phyloP scores from a whole-genome alignment of 2,797 vertebrate genomes.

The Betta splendens region DNA sequence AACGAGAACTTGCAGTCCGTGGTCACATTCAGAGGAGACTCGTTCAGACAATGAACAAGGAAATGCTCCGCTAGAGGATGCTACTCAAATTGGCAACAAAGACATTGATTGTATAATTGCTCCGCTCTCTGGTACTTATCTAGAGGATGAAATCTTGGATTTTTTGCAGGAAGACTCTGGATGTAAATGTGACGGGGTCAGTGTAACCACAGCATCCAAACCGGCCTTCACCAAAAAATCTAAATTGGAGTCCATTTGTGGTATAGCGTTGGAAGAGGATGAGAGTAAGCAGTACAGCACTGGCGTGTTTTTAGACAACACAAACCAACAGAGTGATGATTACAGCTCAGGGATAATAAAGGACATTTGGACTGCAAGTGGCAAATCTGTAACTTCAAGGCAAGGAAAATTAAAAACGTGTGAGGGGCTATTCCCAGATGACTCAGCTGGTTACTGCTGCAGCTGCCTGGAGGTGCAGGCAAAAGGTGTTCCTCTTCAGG shows the following conservation, averaged over 20 bases:
- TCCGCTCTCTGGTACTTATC: slow-evolving; percentile 89
- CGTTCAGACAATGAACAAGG: slow-evolving; percentile 96
- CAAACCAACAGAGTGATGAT: slow-evolving; percentile 87
- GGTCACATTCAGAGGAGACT: slow-evolving; percentile 99
- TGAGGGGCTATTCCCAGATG: slow-evolving; percentile 86
- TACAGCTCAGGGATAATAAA: slow-evolving; percentile 99
- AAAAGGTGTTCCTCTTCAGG: slow-evolving; percentile 82
- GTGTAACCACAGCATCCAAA: slow-evolving; percentile 83
- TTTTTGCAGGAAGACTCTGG: slow-evolving; percentile 90
- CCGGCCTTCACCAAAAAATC: slow-evolving; percentile 93
- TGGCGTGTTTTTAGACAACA: slow-evolving; percentile 84
- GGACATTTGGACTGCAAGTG: slow-evolving; percentile 96
- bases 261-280: slow-evolving; percentile 93
- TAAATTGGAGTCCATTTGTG: slow-evolving; percentile 98
- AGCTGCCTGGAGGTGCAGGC: slow-evolving; percentile 88
- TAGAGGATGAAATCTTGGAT: slow-evolving; percentile 95
- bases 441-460: slow-evolving; percentile 86
- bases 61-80: slow-evolving; percentile 88
- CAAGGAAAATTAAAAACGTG: slow-evolving; percentile 83
- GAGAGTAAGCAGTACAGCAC: slow-evolving; percentile 88
- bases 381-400: slow-evolving; percentile 76
- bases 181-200: slow-evolving; percentile 83
- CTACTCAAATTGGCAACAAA: slow-evolving; percentile 86
- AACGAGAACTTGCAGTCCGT: slow-evolving; percentile 98
- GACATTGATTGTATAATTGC: slow-evolving; percentile 91